phyloP scores from a whole-genome alignment of 2,888 invertebrate species.

The Lasioglossum malachurum region DNA sequence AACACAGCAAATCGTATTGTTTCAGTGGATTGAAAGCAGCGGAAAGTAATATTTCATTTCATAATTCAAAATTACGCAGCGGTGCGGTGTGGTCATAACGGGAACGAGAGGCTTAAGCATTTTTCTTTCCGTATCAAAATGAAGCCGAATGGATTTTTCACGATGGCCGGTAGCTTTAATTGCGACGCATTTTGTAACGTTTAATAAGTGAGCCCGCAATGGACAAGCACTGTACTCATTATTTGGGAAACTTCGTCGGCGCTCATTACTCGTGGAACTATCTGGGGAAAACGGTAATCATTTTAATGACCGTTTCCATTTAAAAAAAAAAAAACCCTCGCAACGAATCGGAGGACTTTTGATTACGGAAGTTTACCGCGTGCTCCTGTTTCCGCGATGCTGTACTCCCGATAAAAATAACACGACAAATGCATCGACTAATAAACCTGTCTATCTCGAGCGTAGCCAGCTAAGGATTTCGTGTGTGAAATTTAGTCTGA shows the following conservation, averaged over 20 bases:
- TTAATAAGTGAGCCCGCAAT: constrained; percentile 41
- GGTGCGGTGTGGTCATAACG: no score
- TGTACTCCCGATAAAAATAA: constrained; percentile 29
- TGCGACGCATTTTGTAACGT: constrained; percentile 40
- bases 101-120: not conserved
- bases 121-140: not conserved
- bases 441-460: not conserved
- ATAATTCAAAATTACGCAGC: not conserved
- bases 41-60: not conserved
- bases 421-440: constrained; percentile 6
- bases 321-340: not conserved
- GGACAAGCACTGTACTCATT: constrained; percentile 42
- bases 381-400: not conserved
- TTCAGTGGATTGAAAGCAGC: not conserved
- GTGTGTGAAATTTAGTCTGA: not conserved
- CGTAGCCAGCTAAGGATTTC: not conserved
- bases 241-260: constrained; percentile 30
- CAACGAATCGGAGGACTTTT: constrained; percentile 7
- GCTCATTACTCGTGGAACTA: constrained; percentile 27
- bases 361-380: not conserved
- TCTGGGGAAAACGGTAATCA: constrained; percentile 40
- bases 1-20: not conserved
- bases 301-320: constrained; percentile 51
- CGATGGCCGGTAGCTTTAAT: constrained; percentile 22
- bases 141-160: constrained; percentile 4